Conservation (phyloP, 2,888 invertebrate genomes). For the Stramonita haemastoma region DNA sequence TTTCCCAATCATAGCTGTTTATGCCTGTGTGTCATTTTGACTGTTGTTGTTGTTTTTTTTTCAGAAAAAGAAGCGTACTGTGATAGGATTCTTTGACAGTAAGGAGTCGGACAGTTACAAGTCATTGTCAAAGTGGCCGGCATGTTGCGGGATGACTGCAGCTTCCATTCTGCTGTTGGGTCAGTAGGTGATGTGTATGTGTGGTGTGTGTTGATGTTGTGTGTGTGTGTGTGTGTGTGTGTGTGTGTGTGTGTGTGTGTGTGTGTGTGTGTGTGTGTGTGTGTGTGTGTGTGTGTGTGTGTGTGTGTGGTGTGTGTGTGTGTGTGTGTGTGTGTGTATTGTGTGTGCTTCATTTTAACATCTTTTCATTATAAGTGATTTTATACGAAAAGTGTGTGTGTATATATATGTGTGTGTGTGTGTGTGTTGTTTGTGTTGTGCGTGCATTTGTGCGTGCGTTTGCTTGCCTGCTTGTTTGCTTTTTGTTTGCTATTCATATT, state of each 20-base stretch:
- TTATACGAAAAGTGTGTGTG: too few relatives aligned
- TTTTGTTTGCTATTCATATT: too few relatives aligned
- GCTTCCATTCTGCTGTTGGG: constrained; percentile 94
- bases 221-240: not conserved
- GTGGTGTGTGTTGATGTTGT: too few relatives aligned
- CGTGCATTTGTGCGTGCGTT: too few relatives aligned
- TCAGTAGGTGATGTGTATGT: constrained; percentile 60
- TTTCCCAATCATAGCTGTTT: not conserved
- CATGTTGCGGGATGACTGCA: constrained; percentile 95
- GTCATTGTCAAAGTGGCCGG: constrained; percentile 80
- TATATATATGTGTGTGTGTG: too few relatives aligned
- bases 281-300: not conserved
- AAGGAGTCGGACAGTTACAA: constrained; percentile 67
- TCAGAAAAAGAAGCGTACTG: constrained; percentile 83
- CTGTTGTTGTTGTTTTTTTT: constrained; percentile 49
- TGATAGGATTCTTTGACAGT: constrained; percentile 92
- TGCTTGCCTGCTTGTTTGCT: too few relatives aligned
- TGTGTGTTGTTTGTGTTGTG: too few relatives aligned
- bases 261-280: not conserved
- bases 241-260: not conserved
- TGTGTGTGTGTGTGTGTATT: too few relatives aligned
- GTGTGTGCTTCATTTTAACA: too few relatives aligned
- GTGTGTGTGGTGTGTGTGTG: not conserved
- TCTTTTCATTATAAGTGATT: too few relatives aligned
- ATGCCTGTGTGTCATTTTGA: not conserved